Evolutionary conservation across 2,888 invertebrate species (phyloP), one percentile per base, ranked within the genome.

Genomic region (Drosophila mayaguana): DNA sequence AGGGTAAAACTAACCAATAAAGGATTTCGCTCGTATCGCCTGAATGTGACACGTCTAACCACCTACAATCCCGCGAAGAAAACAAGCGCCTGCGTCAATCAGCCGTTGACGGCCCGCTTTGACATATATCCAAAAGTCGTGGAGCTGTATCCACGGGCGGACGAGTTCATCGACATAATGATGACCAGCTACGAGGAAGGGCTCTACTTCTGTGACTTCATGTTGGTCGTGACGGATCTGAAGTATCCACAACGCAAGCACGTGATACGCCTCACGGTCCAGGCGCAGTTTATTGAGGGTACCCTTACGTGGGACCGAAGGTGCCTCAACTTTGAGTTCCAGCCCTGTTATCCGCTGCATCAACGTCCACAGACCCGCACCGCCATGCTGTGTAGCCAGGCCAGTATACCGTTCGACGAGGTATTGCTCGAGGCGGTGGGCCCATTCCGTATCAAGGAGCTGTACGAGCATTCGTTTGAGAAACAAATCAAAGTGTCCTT

Each of bases 11-110:
- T 91, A 0, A 67, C 59, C 2, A 92, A 92, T 67, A 75, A 63
- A 12, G 92, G 92, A 3, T 36, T 63, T 32, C 86, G 87, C 1
- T 16, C 56, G 0, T 92, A 92, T 68, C 90, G 88, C n/a, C 16
- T 92, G 3, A 63, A 61, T 1, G 78, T 92, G 20, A 66, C 63
- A 2, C 89, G 88, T 1, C 59, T 82, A 0, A 91, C 79, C 16
- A 75, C 62, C n/a, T 67, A 65, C 34, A 74, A 50, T 11, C 57
- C 69, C 0, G 38, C 9, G 0, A 12, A 46, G 2, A 72, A 59
- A 11, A 2, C 43, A 0, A 53, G 53, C 1, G 2, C 54, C 0
- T 84, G 83, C 62, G 25, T 48, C 7, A 71, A 32, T n/a, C 79
- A 72, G 14, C 73, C 55, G 1, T 22, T 78, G 18, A 81, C 77